A percentile compares a stretch with the other conserved stretches of the same genome.
These are phyloP conservation scores for Euspilapteryx auroguttella DNA, from an alignment of 2,888 invertebrate genomes.

Conservation along the genomic window DNA sequence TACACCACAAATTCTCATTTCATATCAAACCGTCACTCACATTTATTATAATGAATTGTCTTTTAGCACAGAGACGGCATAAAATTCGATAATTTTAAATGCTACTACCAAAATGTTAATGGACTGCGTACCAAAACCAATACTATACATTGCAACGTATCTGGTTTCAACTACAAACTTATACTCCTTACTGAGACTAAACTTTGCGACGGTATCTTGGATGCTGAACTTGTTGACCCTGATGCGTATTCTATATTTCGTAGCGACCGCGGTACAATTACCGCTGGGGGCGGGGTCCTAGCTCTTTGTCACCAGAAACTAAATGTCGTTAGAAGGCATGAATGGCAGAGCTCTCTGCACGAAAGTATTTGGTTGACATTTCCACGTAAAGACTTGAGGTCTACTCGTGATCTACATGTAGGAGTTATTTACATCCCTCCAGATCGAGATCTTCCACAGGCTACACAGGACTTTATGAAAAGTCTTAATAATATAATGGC, in stretches of 20 bases:
- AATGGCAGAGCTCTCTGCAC: background rate
- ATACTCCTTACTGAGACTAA: background rate
- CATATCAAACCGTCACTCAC: too few relatives aligned
- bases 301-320: background rate
- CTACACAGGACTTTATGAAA: background rate
- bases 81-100: too few relatives aligned
- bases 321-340: background rate
- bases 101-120: slow-evolving; percentile 3
- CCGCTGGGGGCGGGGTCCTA: background rate
- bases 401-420: background rate
- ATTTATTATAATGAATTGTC: too few relatives aligned
- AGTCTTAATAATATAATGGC: background rate
- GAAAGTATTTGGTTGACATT: slow-evolving; percentile 2
- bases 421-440: slow-evolving; percentile 2
- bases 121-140: slow-evolving; percentile 2
- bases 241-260: background rate
- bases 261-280: background rate
- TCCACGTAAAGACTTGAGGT: too few relatives aligned
- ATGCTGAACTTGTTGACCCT: background rate
- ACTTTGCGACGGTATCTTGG: slow-evolving; percentile 1
- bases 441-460: background rate
- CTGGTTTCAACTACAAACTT: background rate
- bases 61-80: too few relatives aligned
- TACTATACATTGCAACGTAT: background rate
- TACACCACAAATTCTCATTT: too few relatives aligned